Evolutionary conservation across 2,797 vertebrate species (phyloP).

Genomic region (Lates japonicus): DNA sequence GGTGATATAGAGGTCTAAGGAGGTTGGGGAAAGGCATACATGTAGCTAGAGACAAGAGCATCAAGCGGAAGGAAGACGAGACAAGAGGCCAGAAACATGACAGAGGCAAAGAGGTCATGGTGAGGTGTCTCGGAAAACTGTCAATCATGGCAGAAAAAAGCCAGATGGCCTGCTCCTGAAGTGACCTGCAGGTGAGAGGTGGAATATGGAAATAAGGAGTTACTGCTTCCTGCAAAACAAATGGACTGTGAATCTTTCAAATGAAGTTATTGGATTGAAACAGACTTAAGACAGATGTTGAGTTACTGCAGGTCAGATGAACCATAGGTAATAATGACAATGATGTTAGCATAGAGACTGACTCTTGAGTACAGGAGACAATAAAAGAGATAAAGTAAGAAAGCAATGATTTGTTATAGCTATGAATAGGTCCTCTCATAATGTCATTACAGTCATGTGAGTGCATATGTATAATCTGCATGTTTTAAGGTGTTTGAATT

Average conservation of each 20-base stretch:
- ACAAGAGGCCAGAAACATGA: conserved; percentile 70
- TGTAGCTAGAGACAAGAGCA: conserved; percentile 68
- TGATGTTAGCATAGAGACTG: background rate
- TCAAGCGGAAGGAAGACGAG: conserved; percentile 63
- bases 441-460: too few species aligned
- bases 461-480: too few species aligned
- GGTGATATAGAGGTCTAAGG: conserved; percentile 57
- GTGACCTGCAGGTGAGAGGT: conserved; percentile 53
- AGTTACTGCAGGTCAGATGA: conserved; percentile 31
- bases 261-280: conserved; percentile 31
- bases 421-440: background rate
- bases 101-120: conserved; percentile 71
- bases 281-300: conserved; percentile 6
- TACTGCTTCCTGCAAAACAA: conserved; percentile 52
- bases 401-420: background rate
- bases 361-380: background rate
- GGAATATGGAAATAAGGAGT: conserved; percentile 61
- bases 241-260: conserved; percentile 35
- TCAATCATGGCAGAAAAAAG: conserved; percentile 66
- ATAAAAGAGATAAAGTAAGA: background rate
- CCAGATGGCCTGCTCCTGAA: conserved; percentile 42
- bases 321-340: conserved; percentile 23
- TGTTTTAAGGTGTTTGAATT: too few species aligned
- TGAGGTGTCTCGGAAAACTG: conserved; percentile 73
- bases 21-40: conserved; percentile 67